phyloP scores from a whole-genome alignment of 2,113 vertebrate genomes.

The Corydoras maculifer region DNA sequence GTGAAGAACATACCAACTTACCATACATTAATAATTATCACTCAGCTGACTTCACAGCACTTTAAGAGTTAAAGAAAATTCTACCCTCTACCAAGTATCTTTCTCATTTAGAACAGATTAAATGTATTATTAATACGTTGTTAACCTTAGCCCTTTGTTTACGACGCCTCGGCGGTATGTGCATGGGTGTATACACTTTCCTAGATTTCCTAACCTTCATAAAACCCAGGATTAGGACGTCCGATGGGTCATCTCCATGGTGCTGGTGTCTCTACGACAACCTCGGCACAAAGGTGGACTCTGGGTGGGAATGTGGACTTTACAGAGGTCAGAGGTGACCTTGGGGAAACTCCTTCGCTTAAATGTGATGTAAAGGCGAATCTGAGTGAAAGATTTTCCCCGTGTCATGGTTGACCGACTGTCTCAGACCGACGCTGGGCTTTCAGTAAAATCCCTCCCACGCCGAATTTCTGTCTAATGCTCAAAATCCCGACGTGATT shows the following conservation, averaged over 20 bases:
- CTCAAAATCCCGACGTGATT: conserved; percentile 36
- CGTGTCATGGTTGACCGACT: conserved; percentile 35
- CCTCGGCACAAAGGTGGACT: conserved; percentile 48
- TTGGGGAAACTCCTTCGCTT: conserved; percentile 21
- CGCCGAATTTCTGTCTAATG: conserved; percentile 29
- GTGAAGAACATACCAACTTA: too few species aligned
- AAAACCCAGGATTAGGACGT: conserved; percentile 35
- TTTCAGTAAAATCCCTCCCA: conserved; percentile 22
- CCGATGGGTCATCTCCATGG: conserved; percentile 39
- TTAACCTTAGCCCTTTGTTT: neutral
- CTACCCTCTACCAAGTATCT: too few species aligned
- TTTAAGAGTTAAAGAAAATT: too few species aligned
- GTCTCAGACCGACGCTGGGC: conserved; percentile 18
- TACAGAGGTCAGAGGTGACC: conserved; percentile 30
- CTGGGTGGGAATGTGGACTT: conserved; percentile 43
- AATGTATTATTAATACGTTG: neutral
- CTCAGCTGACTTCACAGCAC: too few species aligned
- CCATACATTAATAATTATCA: too few species aligned
- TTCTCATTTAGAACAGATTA: neutral
- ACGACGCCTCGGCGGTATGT: conserved; percentile 15
- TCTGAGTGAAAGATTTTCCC: conserved; percentile 16
- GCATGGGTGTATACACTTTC: conserved; percentile 18
- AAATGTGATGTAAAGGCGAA: conserved; percentile 11
- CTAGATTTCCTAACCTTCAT: conserved; percentile 29
- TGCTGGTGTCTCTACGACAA: conserved; percentile 46